Evolutionary conservation across 2,888 invertebrate genomes (phyloP).

Genomic region (Meghimatium bilineatum): DNA sequence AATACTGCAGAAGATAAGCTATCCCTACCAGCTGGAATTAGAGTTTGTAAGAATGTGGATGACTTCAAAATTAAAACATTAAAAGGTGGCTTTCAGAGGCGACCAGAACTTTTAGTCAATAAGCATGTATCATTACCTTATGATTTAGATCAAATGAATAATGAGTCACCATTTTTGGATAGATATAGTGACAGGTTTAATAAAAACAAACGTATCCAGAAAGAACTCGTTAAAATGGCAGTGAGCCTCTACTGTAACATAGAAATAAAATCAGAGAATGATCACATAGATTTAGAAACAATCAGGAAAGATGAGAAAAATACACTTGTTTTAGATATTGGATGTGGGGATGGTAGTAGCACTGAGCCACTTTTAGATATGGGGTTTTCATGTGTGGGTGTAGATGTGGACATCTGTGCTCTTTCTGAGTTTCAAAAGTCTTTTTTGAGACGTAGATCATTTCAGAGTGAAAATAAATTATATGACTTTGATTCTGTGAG

Average conservation of each 20-base stretch:
- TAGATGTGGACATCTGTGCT: constrained; percentile 50
- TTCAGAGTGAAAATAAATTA: background rate
- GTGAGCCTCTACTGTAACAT: background rate
- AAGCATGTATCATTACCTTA: background rate
- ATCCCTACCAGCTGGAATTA: constrained; percentile 22
- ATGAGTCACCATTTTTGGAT: background rate
- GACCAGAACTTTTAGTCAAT: constrained; percentile 50
- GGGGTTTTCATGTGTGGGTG: constrained; percentile 50
- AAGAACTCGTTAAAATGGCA: constrained; percentile 45
- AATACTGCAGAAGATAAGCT: constrained; percentile 24
- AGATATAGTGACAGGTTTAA: constrained; percentile 18
- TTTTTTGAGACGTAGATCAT: background rate
- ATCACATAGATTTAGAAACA: background rate
- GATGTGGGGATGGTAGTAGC: constrained; percentile 54
- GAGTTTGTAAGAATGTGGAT: constrained; percentile 28
- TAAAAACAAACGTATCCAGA: constrained; percentile 49
- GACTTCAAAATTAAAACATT: constrained; percentile 47
- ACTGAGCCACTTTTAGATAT: constrained; percentile 18
- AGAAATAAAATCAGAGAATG: background rate
- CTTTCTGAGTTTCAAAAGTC: constrained; percentile 28
- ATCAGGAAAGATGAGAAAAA: background rate
- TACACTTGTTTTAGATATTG: constrained; percentile 51
- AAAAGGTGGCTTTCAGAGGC: constrained; percentile 49
- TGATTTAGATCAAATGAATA: background rate
- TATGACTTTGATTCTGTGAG: background rate